Evolutionary conservation across 1,140 invertebrate genomes (phyloP).

Genomic region (Diprion similis): DNA sequence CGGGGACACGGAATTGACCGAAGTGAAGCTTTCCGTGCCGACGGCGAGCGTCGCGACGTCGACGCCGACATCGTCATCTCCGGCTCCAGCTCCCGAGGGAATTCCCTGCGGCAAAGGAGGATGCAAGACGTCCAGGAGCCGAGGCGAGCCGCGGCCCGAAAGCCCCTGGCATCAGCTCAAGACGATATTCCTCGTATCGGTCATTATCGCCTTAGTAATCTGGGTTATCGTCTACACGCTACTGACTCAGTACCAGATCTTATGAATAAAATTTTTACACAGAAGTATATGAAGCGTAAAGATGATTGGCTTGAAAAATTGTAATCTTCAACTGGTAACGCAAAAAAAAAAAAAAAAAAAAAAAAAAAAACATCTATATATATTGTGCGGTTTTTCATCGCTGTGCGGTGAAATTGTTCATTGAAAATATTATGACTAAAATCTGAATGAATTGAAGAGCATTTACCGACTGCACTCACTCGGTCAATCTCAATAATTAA

Average conservation of each 20-base stretch:
- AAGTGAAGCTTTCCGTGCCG: conserved; percentile 31
- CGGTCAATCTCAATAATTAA: too few species aligned
- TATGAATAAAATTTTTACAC: conserved; percentile 28
- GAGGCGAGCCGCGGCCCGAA: conserved; percentile 37
- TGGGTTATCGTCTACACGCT: conserved; percentile 61
- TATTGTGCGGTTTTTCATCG: not conserved
- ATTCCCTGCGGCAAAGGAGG: conserved; percentile 34
- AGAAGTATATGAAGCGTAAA: too few species aligned
- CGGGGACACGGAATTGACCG: conserved; percentile 42
- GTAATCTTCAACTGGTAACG: too few species aligned
- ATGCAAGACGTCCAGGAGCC: conserved; percentile 27
- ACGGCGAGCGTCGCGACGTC: conserved; percentile 29
- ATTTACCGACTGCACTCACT: too few species aligned
- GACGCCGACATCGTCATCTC: conserved; percentile 17
- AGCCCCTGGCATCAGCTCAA: conserved; percentile 63
- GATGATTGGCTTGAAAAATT: too few species aligned
- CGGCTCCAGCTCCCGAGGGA: conserved; percentile 11
- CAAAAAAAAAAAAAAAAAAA: not conserved
- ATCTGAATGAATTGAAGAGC: too few species aligned
- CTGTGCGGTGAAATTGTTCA: not conserved
- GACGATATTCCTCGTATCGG: conserved; percentile 57
- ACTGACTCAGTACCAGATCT: conserved; percentile 48
- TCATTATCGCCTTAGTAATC: conserved; percentile 54
- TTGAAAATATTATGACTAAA: too few species aligned
- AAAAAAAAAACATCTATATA: not conserved